Percentiles rank a stretch among this genome's conserved stretches.
These are phyloP conservation scores for Laticauda laticaudata DNA, from an alignment of 2,113 vertebrate genomes.

Conservation along the genomic window DNA sequence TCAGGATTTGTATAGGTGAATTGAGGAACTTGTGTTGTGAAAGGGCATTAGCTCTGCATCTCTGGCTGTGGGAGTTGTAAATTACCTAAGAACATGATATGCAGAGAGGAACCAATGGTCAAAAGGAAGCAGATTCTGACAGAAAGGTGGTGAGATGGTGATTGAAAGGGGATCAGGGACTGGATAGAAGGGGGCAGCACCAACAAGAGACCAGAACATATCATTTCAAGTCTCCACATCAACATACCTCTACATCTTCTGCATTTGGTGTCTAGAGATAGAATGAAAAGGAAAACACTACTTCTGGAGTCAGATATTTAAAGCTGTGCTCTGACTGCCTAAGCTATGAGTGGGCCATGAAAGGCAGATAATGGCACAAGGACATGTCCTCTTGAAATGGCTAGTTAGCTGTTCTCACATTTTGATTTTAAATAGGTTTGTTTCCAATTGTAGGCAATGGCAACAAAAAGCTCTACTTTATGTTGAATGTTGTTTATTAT, in stretches of 20 bases:
- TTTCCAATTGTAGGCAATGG: constrained; percentile 47
- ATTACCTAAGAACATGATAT: background rate
- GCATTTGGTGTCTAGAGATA: background rate
- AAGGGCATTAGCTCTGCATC: background rate
- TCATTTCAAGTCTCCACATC: background rate
- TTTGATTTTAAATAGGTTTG: constrained; percentile 36
- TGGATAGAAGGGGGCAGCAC: background rate
- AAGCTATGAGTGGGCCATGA: background rate
- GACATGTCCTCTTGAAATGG: background rate
- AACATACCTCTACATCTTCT: background rate
- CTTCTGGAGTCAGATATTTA: background rate
- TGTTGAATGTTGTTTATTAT: constrained; percentile 21
- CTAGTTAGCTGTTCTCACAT: background rate
- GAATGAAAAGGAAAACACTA: background rate
- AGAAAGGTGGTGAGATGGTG: background rate
- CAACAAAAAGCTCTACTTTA: constrained; percentile 51
- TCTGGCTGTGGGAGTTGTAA: background rate
- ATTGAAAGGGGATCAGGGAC: background rate
- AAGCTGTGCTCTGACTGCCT: background rate
- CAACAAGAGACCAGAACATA: background rate
- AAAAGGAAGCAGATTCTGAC: background rate
- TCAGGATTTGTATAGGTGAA: background rate
- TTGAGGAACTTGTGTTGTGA: background rate
- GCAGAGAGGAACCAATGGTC: background rate
- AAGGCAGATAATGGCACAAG: background rate